A percentile compares a stretch with the other conserved stretches of the same genome.
phyloP scores from a whole-genome alignment of 2,888 invertebrate genomes.

The Aporophyla nigra region DNA sequence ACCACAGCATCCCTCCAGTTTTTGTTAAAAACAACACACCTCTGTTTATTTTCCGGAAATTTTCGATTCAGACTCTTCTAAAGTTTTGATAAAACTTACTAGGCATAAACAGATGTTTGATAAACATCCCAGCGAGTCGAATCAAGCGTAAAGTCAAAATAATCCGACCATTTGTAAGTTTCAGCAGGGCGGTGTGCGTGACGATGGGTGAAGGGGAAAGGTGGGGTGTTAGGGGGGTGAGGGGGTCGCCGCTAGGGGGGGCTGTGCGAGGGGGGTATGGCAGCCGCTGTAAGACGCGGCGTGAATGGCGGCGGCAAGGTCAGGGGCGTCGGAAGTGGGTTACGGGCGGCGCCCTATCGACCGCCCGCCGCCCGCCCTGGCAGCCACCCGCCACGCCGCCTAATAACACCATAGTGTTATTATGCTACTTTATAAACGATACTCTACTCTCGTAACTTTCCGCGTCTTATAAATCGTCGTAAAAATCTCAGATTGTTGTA shows the following conservation, averaged over 20 bases:
- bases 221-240: slow-evolving; percentile 60
- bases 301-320: slow-evolving; percentile 90
- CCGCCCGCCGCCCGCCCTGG: slow-evolving; percentile 74
- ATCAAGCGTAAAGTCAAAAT: slow-evolving; percentile 78
- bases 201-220: slow-evolving; percentile 58
- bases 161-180: slow-evolving; percentile 80
- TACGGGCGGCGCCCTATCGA: slow-evolving; percentile 90
- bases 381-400: slow-evolving; percentile 63
- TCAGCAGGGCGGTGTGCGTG: slow-evolving; percentile 66
- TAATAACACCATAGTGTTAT: slow-evolving; percentile 63
- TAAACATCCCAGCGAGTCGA: slow-evolving; percentile 68
- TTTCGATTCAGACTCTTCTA: slow-evolving; percentile 33
- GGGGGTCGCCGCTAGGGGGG: slow-evolving; percentile 67
- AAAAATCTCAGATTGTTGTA: slow-evolving; percentile 20
- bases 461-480: slow-evolving; percentile 31
- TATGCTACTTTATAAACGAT: slow-evolving; percentile 60
- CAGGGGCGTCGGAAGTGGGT: slow-evolving; percentile 90
- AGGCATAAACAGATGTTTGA: slow-evolving; percentile 67
- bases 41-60: slow-evolving; percentile 48
- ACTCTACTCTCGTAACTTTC: slow-evolving; percentile 51
- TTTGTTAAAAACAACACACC: slow-evolving; percentile 29
- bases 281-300: slow-evolving; percentile 82
- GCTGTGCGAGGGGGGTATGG: slow-evolving; percentile 65
- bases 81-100: slow-evolving; percentile 58
- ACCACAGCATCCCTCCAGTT: slow-evolving; percentile 9